Evolutionary conservation across 2,888 invertebrate genomes (phyloP), one percentile per base, ranked within the genome.

Genomic region (Trichacis sp.): DNA sequence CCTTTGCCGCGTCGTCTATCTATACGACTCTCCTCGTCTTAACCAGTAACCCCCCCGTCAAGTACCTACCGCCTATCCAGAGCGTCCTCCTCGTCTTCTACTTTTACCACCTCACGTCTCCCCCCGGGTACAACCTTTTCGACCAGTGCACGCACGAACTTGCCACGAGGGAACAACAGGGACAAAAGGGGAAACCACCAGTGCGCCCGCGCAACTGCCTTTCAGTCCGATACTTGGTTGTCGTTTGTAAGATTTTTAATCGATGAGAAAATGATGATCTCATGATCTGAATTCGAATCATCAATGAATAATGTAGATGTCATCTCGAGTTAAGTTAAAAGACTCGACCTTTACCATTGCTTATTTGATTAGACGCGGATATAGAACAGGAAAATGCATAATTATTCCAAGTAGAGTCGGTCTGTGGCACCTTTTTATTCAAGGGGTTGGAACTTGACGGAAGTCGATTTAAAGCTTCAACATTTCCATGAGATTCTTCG

Each of bases 111-210:
- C 50, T 46, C 58, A 69, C 66, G 55, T 36, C 48, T n/a, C 51
- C 53, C 30, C 49, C 57, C 55, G 64, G 51, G 49, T 66, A 62
- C 68, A 68, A 69, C 67, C 70, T 70, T 69, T 61, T 68, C 69
- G 59, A 63, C 72, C 65, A 60, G 52, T 66, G 51, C 64, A 70
- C 71, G 64, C 66, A 69, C 59, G 66, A 64, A 63, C 56, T 42
- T 53, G 64, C 65, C 53, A 55, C 33, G 57, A 52, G 61, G 54
- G 18, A n/a, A 24, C 3, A n/a, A 3, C 1, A 14, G 24, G 46
- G 17, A 3, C 5, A 17, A 15, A 15, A 19, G 45, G 20, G 18
- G 20, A 18, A 9, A 15, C 4, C 2, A 9, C 3, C 38, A 36
- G 14, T 12, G 6, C 18, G n/a, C n/a, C n/a, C n/a, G n/a, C n/a